phyloP scores from a whole-genome alignment of 2,797 vertebrate species.

The Lithobates pipiens region DNA sequence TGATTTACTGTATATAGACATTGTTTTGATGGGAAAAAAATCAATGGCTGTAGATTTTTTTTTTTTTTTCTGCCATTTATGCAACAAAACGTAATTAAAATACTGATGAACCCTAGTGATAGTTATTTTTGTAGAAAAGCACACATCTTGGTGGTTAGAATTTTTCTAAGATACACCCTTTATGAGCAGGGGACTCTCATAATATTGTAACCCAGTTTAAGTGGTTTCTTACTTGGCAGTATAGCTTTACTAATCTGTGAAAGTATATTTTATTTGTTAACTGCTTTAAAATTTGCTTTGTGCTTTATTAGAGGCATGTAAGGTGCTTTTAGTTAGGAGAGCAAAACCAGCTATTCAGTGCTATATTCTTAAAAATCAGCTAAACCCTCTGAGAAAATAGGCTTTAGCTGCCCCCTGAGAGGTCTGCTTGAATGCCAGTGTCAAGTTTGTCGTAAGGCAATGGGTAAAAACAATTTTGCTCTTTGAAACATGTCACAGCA shows the following conservation, averaged over 20 bases:
- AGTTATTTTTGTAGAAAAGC: no score
- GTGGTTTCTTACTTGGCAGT: no score
- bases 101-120: no score
- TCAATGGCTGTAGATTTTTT: no score
- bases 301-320: not conserved
- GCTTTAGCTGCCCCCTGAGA: slow-evolving; percentile 56
- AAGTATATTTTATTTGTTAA: not conserved
- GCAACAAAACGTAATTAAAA: no score
- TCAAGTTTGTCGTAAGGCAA: slow-evolving; percentile 56
- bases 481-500: slow-evolving; percentile 63
- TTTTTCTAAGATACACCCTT: no score
- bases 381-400: slow-evolving; percentile 53
- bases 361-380: slow-evolving; percentile 48
- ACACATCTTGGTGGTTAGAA: no score
- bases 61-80: no score
- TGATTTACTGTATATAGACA: no score
- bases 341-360: slow-evolving; percentile 40
- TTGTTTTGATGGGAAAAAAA: no score
- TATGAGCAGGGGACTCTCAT: no score
- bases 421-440: slow-evolving; percentile 61
- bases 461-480: slow-evolving; percentile 60
- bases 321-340: not conserved
- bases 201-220: no score
- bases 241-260: not conserved
- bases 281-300: not conserved